Evolutionary conservation across 2,888 invertebrate species (phyloP).

Genomic region (Apeira syringaria): DNA sequence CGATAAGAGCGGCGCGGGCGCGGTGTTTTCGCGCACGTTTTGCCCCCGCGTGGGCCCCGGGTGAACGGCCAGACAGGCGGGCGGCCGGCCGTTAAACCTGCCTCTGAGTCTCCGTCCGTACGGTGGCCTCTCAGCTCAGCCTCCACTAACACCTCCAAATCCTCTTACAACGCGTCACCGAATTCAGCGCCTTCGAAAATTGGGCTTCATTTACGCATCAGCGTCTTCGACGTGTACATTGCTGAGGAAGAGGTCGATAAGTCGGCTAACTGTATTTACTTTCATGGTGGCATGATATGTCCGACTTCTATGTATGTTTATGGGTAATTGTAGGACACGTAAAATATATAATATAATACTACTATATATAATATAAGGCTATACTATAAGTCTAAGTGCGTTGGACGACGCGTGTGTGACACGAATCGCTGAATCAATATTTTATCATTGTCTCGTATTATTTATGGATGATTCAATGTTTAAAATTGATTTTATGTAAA

Average conservation of each 20-base stretch:
- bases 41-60: constrained; percentile 77
- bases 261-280: constrained; percentile 15
- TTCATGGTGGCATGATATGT: constrained; percentile 11
- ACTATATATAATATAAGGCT: no score
- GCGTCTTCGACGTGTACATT: constrained; percentile 13
- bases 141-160: constrained; percentile 43
- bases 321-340: no score
- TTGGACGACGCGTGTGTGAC: no score
- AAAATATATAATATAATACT: no score
- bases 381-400: no score
- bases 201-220: constrained; percentile 23
- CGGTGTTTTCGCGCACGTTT: constrained; percentile 76
- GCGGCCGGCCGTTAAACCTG: constrained; percentile 81
- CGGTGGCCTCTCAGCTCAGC: constrained; percentile 62
- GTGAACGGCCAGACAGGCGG: constrained; percentile 82
- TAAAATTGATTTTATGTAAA: no score
- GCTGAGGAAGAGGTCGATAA: constrained; percentile 17
- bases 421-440: no score
- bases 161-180: constrained; percentile 22
- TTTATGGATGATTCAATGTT: no score
- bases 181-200: constrained; percentile 20
- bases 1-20: constrained; percentile 75
- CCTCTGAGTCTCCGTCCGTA: constrained; percentile 60
- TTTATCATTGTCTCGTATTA: no score
- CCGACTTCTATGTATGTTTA: constrained; percentile 8